A percentile compares a stretch with the other conserved stretches of the same genome.
These are phyloP conservation scores for Protophormia terraenovae DNA, from an alignment of 2,888 invertebrate species.

Conservation along the genomic window DNA sequence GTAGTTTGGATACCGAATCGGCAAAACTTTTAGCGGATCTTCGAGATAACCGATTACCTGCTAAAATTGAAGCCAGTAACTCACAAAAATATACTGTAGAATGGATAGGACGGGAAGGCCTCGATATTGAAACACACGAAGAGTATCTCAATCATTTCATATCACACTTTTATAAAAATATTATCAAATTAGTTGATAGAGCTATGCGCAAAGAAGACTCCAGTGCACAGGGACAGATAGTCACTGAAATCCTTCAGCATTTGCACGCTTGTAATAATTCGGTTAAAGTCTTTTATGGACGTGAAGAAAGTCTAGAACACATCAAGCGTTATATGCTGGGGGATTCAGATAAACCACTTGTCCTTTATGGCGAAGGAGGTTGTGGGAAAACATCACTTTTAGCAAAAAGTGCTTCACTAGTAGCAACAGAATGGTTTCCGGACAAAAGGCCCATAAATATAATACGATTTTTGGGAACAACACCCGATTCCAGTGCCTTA, in stretches of 20 bases:
- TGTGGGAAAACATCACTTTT: constrained; percentile 98
- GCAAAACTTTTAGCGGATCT: constrained; percentile 93
- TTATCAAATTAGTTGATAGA: constrained; percentile 93
- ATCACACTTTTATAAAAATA: constrained; percentile 95
- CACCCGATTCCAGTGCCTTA: constrained; percentile 97
- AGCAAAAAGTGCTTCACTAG: constrained; percentile 94
- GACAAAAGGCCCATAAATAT: constrained; percentile 91
- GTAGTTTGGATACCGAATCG: constrained; percentile 96
- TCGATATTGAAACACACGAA: constrained; percentile 94
- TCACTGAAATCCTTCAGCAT: constrained; percentile 96
- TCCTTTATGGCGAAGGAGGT: constrained; percentile 96
- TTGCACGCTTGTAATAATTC: constrained; percentile 97
- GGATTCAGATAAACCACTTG: constrained; percentile 92
- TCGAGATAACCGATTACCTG: constrained; percentile 93
- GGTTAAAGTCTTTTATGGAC: constrained; percentile 95
- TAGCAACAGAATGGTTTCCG: constrained; percentile 87
- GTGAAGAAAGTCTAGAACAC: constrained; percentile 91
- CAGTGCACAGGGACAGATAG: constrained; percentile 95
- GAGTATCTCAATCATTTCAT: constrained; percentile 97
- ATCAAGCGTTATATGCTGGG: constrained; percentile 92
- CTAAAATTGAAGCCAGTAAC: constrained; percentile 93
- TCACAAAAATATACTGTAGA: constrained; percentile 97
- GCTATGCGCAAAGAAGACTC: constrained; percentile 98
- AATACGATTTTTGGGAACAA: constrained; percentile 96
- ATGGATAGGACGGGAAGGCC: constrained; percentile 97